Base-by-base conservation (phyloP, 2,797 vertebrate genomes). In the Cryptoprocta ferox region DNA sequence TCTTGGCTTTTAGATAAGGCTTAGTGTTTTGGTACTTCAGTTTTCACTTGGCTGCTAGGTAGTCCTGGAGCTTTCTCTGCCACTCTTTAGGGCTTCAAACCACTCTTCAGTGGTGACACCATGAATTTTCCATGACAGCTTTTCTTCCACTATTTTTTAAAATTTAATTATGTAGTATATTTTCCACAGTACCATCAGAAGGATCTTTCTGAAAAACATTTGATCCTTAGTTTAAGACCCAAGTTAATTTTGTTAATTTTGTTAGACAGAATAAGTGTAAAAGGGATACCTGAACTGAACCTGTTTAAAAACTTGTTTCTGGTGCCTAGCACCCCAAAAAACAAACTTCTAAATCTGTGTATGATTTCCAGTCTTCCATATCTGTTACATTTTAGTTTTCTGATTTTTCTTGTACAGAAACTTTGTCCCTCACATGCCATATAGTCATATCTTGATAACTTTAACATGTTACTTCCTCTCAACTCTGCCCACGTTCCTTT, bases 371-470 rank as follows among this genome's bases (percentile, higher is more conserved):
- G 15, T 65, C 28, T 73, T 70, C 26, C 50, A 7, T 45, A 42
- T 73, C 16, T 5, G 0, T 78, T 32, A 6, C n/a, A 59, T 50
- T n/a, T 13, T 32, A 32, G 6, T 45, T 70, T 75, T 79, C 5
- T 48, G 32, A 35, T 37, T 90, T 82, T 56, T 50, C 42, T 79
- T 5, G 0, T 9, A 0, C 3, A 11, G 75, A 82, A 35, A 75
- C 5, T 2, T 18, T 32, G 14, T 26, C 19, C 28, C 14, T 85
- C 30, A 4, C 19, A 18, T 1, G 0, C 1, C 1, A 1, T 35
- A 1, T 2, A 2, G 3, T 9, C 9, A 50, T 13, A 2, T 1
- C 24, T 63, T 39, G 2, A 37, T 21, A 8, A 0, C 1, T 73
- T 32, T 70, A 21, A 75, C 3, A 0, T 65, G 7, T 30, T 28